Evolutionary conservation across 2,888 invertebrate species (phyloP).

Genomic region (Sympetrum striolatum): DNA sequence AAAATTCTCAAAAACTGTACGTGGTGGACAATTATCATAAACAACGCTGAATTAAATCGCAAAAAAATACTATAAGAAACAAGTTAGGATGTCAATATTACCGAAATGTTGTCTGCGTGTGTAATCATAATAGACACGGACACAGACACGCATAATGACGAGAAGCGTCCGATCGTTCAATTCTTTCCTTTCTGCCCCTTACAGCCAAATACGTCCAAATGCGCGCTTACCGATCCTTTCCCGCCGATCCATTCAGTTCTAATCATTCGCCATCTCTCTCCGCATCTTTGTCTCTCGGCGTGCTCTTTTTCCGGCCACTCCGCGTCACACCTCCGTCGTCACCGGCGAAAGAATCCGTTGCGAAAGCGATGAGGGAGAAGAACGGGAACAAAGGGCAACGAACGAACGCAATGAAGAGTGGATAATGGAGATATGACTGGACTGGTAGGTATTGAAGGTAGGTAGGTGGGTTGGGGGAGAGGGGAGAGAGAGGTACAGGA

Average conservation of each 20-base stretch:
- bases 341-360: not conserved
- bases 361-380: not conserved
- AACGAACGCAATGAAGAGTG: not conserved
- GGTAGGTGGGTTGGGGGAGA: not conserved
- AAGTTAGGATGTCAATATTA: too few species aligned
- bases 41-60: too few species aligned
- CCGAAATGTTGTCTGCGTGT: too few species aligned
- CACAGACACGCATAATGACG: too few species aligned
- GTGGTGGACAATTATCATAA: too few species aligned
- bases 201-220: not conserved
- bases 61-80: too few species aligned
- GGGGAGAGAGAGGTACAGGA: too few species aligned
- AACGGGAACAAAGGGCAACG: not conserved
- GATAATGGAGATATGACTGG: not conserved
- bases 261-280: not conserved
- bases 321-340: not conserved
- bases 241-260: not conserved
- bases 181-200: not conserved
- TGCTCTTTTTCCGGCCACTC: not conserved
- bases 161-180: not conserved
- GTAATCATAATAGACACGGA: too few species aligned
- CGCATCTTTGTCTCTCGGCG: not conserved
- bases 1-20: too few species aligned
- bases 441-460: not conserved
- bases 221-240: constrained; percentile 2